A percentile compares a stretch with the other conserved stretches of the same genome.
Evolutionary conservation across 2,113 vertebrate species (phyloP).

Genomic region (Electrona antarctica): DNA sequence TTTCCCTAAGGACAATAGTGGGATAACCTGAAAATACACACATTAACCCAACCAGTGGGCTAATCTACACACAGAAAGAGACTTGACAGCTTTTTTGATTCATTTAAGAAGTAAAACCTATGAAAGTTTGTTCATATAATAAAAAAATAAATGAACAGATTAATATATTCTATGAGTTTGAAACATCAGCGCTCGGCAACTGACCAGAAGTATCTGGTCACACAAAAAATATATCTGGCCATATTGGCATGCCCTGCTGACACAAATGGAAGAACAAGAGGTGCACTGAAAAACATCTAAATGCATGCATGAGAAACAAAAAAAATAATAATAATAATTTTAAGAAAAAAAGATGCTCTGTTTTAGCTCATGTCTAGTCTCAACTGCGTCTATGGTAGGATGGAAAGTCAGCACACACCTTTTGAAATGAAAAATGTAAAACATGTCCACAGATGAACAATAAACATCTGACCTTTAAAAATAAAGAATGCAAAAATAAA

Average conservation of each 20-base stretch:
- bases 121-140: constrained; percentile 28
- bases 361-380: constrained; percentile 28
- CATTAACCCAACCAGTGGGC: constrained; percentile 71
- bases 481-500: constrained; percentile 66
- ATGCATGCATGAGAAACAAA: constrained; percentile 49
- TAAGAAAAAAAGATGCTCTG: constrained; percentile 15
- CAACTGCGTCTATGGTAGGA: constrained; percentile 15
- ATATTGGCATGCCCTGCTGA: constrained; percentile 47
- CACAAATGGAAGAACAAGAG: constrained; percentile 70
- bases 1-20: constrained; percentile 46
- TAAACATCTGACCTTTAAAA: constrained; percentile 51
- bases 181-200: constrained; percentile 47
- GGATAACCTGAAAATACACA: constrained; percentile 49
- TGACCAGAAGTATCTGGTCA: constrained; percentile 42
- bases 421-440: constrained; percentile 61
- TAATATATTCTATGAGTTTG: constrained; percentile 41
- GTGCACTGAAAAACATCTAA: constrained; percentile 48
- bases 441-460: constrained; percentile 39
- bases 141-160: constrained; percentile 28
- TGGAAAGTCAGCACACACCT: constrained; percentile 32
- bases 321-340: constrained; percentile 19
- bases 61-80: constrained; percentile 23
- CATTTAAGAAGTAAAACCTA: constrained; percentile 38
- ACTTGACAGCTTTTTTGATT: not conserved
- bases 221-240: constrained; percentile 56